A percentile compares a stretch with the other conserved stretches of the same genome.
phyloP scores from a whole-genome alignment of 2,797 vertebrate genomes.

The Girardinus metallicus region DNA sequence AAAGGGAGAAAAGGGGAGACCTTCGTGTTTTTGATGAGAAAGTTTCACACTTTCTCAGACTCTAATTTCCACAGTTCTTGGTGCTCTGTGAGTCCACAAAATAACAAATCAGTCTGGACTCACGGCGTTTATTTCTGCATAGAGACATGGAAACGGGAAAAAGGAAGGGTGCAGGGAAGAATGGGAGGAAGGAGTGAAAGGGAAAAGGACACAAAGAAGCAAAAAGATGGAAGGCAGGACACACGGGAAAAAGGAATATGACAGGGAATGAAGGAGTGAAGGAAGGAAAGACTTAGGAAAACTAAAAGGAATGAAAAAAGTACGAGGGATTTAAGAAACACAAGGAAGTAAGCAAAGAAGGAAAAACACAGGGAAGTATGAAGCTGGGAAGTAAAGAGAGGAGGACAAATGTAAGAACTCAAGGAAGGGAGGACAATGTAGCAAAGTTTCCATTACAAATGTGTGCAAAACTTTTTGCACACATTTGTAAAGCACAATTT shows the following conservation, averaged over 20 bases:
- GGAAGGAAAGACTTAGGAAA: background rate
- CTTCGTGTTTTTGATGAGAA: background rate
- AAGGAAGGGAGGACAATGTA: background rate
- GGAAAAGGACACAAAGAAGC: background rate
- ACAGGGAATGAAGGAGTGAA: background rate
- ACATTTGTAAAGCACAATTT: no score
- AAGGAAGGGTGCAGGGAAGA: background rate
- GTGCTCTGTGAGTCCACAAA: background rate
- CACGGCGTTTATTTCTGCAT: background rate
- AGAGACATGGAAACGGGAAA: background rate
- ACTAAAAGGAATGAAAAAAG: background rate
- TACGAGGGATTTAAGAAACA: background rate
- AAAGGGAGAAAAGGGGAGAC: background rate
- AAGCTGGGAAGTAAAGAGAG: background rate
- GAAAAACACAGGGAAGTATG: background rate
- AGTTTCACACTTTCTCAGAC: background rate
- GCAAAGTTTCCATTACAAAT: no score
- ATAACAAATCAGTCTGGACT: background rate
- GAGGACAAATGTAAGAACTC: background rate
- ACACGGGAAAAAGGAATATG: background rate
- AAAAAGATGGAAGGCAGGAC: background rate
- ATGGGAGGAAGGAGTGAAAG: background rate
- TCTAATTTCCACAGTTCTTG: background rate
- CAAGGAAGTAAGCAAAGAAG: background rate
- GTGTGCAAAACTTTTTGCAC: no score